Base-by-base conservation (phyloP, 2,888 invertebrate species). In the Epirrhoe alternata region DNA sequence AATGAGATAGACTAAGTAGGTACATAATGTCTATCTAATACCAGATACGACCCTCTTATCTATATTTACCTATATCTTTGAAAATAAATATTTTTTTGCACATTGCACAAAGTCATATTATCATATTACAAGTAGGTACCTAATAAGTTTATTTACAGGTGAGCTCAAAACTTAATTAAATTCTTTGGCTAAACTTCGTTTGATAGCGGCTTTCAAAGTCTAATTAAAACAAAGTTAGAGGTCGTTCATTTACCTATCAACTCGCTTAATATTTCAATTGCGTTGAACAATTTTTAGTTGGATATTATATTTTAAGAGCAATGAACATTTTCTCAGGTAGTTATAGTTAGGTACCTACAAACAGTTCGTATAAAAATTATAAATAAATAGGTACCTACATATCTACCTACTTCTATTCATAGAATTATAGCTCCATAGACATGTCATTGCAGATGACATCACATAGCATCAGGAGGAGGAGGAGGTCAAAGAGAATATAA, bases 121-220 rank as follows among this genome's bases (percentile, higher is more conserved):
- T 55, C 42, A 57, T 63, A 60, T 57, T 45, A 60, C 63, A 53
- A 71, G 42, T 14, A 45, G 1, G 64, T 59, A 42, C 38, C 12
- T 12, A 64, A 62, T 61, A 70, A 69, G 66, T 66, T 50, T 69
- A 63, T 60, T 68, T 31, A 63, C 70, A 69, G 68, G 69, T 77
- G 68, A 71, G 71, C 68, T 71, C 63, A 50, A 72, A 74, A 74
- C 68, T 75, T 78, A 76, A 77, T 79, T 73, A 77, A 78, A 77
- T 73, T 74, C 70, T 75, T 76, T 64, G 59, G 68, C 51, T 71
- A 66, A 68, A 67, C 66, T 70, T 69, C 47, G 64, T 61, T 61
- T 66, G 69, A 62, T 69, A 67, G 71, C 58, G 67, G 65, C 69
- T 74, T 74, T 74, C 64, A 62, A 70, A 74, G 16, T 60, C 61